Evolutionary conservation across 2,113 vertebrate species (phyloP), one percentile per base, ranked within the genome.

Genomic region (Gyps fulvus): DNA sequence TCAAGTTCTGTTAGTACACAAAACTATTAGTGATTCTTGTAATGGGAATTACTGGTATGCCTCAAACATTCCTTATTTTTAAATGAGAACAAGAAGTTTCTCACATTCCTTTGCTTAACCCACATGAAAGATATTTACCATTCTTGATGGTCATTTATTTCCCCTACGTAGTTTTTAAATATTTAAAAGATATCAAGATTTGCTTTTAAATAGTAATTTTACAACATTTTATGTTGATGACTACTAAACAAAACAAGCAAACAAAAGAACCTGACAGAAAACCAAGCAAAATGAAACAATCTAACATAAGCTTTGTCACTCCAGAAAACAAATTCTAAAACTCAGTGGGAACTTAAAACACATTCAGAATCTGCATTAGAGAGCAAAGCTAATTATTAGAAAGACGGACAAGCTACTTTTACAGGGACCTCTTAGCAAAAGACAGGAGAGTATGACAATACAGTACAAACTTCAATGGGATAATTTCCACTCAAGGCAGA

Each of bases 101-200:
- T 87, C 80, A 36, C 55, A 87, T 92, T 77, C 71, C 83, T 94
- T 38, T 31, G 61, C 78, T 83, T 95, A 95, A 76, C 82, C 81
- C 90, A 90, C 87, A 90, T 47, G 67, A 94, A 95, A 97, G 31
- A 93, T 95, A 90, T 34, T 57, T 94, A 36, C 67, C 85, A 94
- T 96, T 96, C 83, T 93, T 93, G 62, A 84, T 82, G 92, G 92
- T 84, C 43, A 93, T 94, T 85, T 86, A 81, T 31, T 87, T 47
- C 14, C 70, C 40, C 45, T 83, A 70, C 70, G 82, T 23, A 40
- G 71, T 66, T n/a, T 71, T 70, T 79, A 93, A 95, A 87, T 52
- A 66, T 84, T 57, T 42, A 65, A 62, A 67, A 52, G 40, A 10
- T 71, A 54, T 47, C 58, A 42, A 76, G 38, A 54, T 79, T 34